Evolutionary conservation across 2,113 vertebrate genomes (phyloP), one percentile per base, ranked within the genome.

Genomic region (Oenanthe oenanthe): DNA sequence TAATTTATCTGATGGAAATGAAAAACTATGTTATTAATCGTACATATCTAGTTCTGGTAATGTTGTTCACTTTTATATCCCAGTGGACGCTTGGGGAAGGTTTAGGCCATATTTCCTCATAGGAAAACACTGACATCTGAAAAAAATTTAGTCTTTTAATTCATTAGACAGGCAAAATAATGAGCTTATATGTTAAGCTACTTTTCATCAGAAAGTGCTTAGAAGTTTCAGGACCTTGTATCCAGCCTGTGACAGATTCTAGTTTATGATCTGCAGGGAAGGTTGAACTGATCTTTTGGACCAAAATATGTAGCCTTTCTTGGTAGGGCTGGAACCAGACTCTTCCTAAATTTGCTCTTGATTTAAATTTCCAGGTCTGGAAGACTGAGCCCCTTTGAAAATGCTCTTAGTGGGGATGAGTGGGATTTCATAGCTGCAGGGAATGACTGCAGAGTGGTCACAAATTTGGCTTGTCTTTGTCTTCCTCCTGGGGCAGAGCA

Each of bases 401-500:
- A 67, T 61, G 21, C 70, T 75, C 20, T 22, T 77, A 60, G 15
- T 43, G 24, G 38, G 34, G 5, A 51, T 47, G 26, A 81, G 17
- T 6, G 3, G 58, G 34, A 74, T 89, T 89, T 76, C 60, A 63
- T 53, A 92, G 83, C 79, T 92, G 56, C 83, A 79, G 78, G 36
- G 45, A 83, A 61, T 3, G 8, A 28, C 79, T 70, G 62, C 58
- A 79, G 58, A 70, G 32, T 6, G 3, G 58, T 83, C 96, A 88
- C 38, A 76, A 51, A 66, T 78, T 74, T 91, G 84, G 29, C 54
- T 29, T 16, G 38, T 40, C 32, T 82, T 95, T 87, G 42, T 91
- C 62, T 62, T 92, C 22, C 24, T 91, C 40, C 32, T 74, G 50
- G 63, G 58, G 28, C 70, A 90, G 78, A 83, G 50, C 71, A 45